Percentiles rank a stretch among this genome's conserved stretches.
phyloP scores from a whole-genome alignment of 2,113 vertebrate genomes.

The Poecilia latipinna region DNA sequence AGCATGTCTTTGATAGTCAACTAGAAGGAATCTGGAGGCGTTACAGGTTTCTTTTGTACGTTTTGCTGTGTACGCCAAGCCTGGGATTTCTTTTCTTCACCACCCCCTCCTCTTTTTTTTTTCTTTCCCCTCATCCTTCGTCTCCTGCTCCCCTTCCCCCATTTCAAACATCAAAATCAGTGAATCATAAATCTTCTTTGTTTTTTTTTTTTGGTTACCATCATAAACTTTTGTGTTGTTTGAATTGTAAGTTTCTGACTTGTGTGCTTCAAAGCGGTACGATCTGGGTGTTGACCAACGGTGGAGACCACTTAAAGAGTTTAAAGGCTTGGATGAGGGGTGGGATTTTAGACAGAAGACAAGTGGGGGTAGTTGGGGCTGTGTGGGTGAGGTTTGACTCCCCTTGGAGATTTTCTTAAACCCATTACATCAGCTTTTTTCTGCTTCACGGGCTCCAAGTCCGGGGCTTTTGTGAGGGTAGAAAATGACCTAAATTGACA shows the following conservation, averaged over 20 bases:
- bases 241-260: constrained; percentile 14
- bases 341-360: constrained; percentile 35
- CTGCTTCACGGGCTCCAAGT: constrained; percentile 75
- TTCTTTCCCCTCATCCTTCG: constrained; percentile 59
- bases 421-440: constrained; percentile 83
- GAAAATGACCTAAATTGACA: constrained; percentile 82
- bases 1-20: constrained; percentile 81
- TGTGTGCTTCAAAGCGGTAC: constrained; percentile 32
- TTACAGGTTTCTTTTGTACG: constrained; percentile 84
- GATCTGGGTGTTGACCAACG: constrained; percentile 43
- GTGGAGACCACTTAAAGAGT: constrained; percentile 40
- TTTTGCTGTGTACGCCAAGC: constrained; percentile 67
- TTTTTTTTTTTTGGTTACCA: not conserved
- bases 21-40: constrained; percentile 83
- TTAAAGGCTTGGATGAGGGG: constrained; percentile 19
- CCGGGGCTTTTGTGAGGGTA: constrained; percentile 73
- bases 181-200: constrained; percentile 65
- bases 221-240: constrained; percentile 5
- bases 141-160: constrained; percentile 62
- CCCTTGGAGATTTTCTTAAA: constrained; percentile 81
- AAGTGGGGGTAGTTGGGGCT: constrained; percentile 17
- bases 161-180: constrained; percentile 63
- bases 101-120: constrained; percentile 34
- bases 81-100: constrained; percentile 75
- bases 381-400: constrained; percentile 67